Evolutionary conservation across 2,797 vertebrate genomes (phyloP), one percentile per base, ranked within the genome.

Genomic region (Chlorospingus semifuscus): DNA sequence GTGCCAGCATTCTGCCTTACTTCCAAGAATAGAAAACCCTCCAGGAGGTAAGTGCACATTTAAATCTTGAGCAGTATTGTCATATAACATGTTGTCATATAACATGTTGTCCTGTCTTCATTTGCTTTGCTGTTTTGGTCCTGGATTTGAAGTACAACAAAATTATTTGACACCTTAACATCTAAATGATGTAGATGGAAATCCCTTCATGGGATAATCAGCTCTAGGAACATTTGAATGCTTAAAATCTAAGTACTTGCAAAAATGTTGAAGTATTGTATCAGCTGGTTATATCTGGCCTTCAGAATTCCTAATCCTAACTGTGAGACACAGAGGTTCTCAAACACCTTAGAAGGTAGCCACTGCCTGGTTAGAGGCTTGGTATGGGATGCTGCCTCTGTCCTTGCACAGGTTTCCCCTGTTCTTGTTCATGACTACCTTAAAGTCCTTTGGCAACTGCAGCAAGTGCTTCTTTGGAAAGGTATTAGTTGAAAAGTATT

Each of bases 71-170:
- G 87, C 83, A 56, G 50, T 56, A 9, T 70, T 39, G 42, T 76
- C 65, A 24, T 66, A 15, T 60, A 77, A 74, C 34, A 9, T 19
- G 4, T 68, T 36, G 36, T 71, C 69, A 17, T 68, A 14, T 53
- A 79, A 77, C 36, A 11, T 24, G 7, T 53, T 79, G 7, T 87
- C 41, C 49, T 50, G 41, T 88, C 91, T 86, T 95, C 90, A 83
- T 85, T 92, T 90, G 92, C 90, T 96, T 96, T 96, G 91, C 90
- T 93, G 81, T 94, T 95, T 97, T 92, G 30, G 30, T 84, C 57
- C 57, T 75, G 65, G 83, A 70, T 95, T 61, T 78, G 30, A 82
- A 89, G 69, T 63, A 68, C 44, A 63, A 41, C 37, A 47, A 85
- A 91, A 80, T 66, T 5, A 80, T 77, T 83, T 90, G 39, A 69